Conservation (phyloP, 2,113 vertebrate species). For the Zosterops borbonicus region DNA sequence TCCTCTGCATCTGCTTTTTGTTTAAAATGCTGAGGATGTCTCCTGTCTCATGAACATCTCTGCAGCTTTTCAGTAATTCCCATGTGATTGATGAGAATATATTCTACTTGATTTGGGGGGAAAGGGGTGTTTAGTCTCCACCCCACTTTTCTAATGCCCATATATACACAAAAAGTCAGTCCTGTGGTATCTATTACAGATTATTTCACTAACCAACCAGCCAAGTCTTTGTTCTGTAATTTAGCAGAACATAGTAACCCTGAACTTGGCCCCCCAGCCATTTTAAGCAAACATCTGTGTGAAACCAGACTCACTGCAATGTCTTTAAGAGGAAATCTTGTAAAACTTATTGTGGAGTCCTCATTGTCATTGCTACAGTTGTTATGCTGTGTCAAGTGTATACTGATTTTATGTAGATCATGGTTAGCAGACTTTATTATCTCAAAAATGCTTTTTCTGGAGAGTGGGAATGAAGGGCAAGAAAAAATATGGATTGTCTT, state of each 20-base stretch:
- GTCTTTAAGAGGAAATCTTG: neutral
- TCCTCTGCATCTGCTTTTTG: constrained; percentile 5
- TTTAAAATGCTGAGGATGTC: neutral
- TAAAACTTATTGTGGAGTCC: neutral
- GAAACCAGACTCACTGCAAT: neutral
- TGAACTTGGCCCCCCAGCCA: neutral
- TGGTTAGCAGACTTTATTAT: neutral
- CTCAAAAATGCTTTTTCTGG: neutral
- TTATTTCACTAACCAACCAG: constrained; percentile 32
- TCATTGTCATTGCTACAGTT: neutral
- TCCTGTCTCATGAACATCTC: neutral
- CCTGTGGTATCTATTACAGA: neutral
- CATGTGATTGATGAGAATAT: neutral
- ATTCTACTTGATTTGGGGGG: neutral
- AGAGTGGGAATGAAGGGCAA: neutral
- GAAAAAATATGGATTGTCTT: neutral
- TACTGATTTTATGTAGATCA: neutral
- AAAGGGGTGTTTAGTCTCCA: neutral
- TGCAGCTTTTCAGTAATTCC: constrained; percentile 9
- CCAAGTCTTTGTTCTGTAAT: constrained; percentile 24
- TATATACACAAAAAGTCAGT: constrained; percentile 8
- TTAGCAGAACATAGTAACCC: constrained; percentile 22
- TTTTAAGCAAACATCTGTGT: constrained; percentile 30
- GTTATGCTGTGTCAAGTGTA: neutral
- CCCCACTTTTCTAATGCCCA: neutral